These are phyloP conservation scores for Mimumesa dahlbomi DNA, from an alignment of 2,888 invertebrate species.

Conservation along the genomic window DNA sequence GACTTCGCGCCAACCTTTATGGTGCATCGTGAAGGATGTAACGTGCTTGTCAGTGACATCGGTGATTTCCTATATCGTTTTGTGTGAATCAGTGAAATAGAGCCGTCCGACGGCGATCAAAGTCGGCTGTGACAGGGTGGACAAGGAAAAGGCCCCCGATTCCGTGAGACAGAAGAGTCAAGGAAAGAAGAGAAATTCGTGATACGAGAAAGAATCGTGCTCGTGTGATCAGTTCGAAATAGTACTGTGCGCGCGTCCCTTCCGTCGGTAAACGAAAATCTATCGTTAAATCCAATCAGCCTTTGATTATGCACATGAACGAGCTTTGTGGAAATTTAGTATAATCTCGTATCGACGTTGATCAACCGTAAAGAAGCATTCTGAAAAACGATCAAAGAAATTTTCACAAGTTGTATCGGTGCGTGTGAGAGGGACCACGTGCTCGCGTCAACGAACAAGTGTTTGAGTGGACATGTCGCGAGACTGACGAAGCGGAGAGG, in stretches of 20 bases:
- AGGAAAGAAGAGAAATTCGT: neutral
- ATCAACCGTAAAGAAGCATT: neutral
- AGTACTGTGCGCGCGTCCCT: neutral
- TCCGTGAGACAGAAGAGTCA: neutral
- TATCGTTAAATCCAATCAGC: neutral
- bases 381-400: neutral
- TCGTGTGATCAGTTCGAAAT: neutral
- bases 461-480: conserved; percentile 55
- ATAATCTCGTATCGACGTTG: neutral
- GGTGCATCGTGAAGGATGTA: conserved; percentile 38
- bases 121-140: conserved; percentile 21
- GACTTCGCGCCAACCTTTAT: conserved; percentile 34
- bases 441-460: conserved; percentile 32
- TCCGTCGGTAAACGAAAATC: neutral
- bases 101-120: conserved; percentile 17
- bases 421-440: conserved; percentile 46
- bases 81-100: conserved; percentile 31
- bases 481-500: conserved; percentile 46
- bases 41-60: conserved; percentile 54
- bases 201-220: conserved; percentile 4
- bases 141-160: conserved; percentile 16
- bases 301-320: neutral
- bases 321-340: too few species aligned
- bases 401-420: neutral
- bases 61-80: conserved; percentile 36